Evolutionary conservation across 2,888 invertebrate species (phyloP).

Genomic region (Hemaris fuciformis): DNA sequence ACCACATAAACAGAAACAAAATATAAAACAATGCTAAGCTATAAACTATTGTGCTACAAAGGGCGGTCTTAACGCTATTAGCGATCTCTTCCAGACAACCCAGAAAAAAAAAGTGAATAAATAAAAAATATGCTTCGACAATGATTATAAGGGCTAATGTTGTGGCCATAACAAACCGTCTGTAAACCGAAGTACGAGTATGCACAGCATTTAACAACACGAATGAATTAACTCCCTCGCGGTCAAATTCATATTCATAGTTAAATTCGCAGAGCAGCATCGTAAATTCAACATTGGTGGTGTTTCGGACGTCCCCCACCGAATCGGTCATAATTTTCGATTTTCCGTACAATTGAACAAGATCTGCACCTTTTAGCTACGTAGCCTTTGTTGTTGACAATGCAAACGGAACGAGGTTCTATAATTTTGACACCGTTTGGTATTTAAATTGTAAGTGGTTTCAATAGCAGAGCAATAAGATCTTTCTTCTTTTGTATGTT

Average conservation of each 20-base stretch:
- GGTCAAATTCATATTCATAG: slow-evolving; percentile 48
- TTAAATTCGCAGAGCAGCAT: slow-evolving; percentile 23
- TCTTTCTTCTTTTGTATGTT: no score
- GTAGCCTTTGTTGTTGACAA: neutral
- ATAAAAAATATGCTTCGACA: no score
- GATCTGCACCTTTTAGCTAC: slow-evolving; percentile 51
- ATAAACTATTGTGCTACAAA: no score
- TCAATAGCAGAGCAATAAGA: no score
- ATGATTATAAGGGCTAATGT: no score
- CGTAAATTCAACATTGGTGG: slow-evolving; percentile 56
- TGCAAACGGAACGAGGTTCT: slow-evolving; percentile 13
- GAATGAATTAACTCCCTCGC: slow-evolving; percentile 18
- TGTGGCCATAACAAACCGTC: neutral
- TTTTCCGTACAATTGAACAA: slow-evolving; percentile 73
- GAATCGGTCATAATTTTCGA: slow-evolving; percentile 75
- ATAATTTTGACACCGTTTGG: neutral
- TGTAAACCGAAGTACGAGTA: neutral
- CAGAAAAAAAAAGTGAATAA: no score
- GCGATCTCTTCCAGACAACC: no score
- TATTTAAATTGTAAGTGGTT: neutral
- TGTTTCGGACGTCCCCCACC: slow-evolving; percentile 52
- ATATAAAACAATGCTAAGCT: no score
- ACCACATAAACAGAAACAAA: no score
- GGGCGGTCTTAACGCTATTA: no score
- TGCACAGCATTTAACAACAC: slow-evolving; percentile 21